Conservation (phyloP, 2,797 vertebrate species). For the Sebastes iracundus region DNA sequence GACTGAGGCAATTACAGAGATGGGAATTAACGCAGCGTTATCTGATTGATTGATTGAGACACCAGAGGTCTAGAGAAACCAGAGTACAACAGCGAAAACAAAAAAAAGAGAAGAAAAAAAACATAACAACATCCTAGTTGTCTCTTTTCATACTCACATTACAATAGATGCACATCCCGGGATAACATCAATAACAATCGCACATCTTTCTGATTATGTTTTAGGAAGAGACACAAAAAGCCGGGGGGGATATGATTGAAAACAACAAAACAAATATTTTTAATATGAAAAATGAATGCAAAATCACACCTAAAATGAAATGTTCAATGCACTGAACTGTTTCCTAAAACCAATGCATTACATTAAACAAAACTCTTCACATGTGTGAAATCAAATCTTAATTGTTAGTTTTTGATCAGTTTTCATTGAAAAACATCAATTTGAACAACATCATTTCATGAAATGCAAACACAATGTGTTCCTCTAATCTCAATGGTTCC, state of each 20-base stretch:
- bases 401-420: background rate
- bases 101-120: background rate
- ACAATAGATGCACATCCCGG: background rate
- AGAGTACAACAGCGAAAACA: background rate
- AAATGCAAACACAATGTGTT: background rate
- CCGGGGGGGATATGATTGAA: background rate
- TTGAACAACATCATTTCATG: background rate
- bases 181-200: background rate
- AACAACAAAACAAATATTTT: background rate
- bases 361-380: background rate
- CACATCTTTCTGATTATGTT: background rate
- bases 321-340: background rate
- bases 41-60: background rate
- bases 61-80: background rate
- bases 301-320: background rate
- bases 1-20: no score
- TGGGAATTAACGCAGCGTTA: background rate
- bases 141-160: background rate
- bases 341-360: background rate
- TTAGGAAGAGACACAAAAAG: no score
- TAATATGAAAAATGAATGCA: background rate
- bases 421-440: background rate
- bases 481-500: background rate
- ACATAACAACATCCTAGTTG: no score
- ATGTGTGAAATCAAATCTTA: background rate